Conservation (phyloP, 2,113 vertebrate species). For the Phalacrocorax aristotelis region DNA sequence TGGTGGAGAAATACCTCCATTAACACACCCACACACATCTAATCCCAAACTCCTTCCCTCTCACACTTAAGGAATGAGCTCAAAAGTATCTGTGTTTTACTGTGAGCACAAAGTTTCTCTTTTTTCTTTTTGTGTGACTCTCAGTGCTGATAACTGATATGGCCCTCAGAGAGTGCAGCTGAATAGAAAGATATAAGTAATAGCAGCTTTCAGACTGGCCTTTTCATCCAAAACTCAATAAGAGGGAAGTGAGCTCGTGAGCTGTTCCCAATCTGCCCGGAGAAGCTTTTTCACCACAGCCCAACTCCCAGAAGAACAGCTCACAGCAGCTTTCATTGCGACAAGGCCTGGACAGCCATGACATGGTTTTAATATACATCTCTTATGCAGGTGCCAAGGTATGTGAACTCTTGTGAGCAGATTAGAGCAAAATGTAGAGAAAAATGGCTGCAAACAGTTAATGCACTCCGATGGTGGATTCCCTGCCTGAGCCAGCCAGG, state of each 20-base stretch:
- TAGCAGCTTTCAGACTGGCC: background rate
- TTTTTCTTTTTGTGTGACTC: background rate
- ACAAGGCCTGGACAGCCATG: slow-evolving; percentile 23
- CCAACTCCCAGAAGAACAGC: background rate
- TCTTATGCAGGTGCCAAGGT: slow-evolving; percentile 31
- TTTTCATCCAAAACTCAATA: background rate
- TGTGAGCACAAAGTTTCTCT: background rate
- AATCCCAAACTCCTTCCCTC: background rate
- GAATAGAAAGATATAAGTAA: background rate
- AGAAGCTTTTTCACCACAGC: background rate
- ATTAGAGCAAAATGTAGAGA: background rate
- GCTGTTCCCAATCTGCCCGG: background rate
- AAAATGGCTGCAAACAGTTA: background rate
- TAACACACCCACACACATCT: background rate
- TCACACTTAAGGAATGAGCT: background rate
- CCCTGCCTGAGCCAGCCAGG: background rate
- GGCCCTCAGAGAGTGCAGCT: background rate
- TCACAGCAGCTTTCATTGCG: background rate
- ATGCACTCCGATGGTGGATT: fast-evolving
- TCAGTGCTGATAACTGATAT: background rate
- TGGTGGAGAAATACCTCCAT: background rate
- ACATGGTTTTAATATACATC: slow-evolving; percentile 33
- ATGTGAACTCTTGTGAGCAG: background rate
- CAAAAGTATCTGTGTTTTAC: background rate
- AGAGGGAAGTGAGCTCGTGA: background rate